A percentile compares a stretch with the other conserved stretches of the same genome.
Conservation (phyloP, 2,797 vertebrate genomes). For the Enteromius argenteus region DNA sequence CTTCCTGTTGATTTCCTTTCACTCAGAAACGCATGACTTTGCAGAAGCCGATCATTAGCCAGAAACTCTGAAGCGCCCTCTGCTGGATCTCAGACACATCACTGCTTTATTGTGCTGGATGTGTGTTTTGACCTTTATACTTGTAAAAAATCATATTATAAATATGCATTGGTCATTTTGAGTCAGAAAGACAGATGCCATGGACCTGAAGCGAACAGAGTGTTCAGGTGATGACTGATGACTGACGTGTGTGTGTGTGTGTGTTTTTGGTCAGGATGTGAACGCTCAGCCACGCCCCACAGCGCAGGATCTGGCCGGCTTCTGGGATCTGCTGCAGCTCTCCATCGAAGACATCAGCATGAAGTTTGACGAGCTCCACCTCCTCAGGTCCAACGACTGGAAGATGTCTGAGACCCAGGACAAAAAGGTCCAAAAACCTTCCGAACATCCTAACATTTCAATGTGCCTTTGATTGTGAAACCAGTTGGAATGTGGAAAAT, state of each 20-base stretch:
- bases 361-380: constrained; percentile 99
- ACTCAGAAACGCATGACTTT: not conserved
- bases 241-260: not conserved
- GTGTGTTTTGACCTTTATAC: too few species aligned
- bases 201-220: not conserved
- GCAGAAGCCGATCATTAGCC: not conserved
- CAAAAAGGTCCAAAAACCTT: constrained; percentile 87
- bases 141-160: not conserved
- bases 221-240: not conserved
- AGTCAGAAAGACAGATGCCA: not conserved
- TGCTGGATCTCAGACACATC: not conserved
- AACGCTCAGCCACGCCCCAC: constrained; percentile 92
- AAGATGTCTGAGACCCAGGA: constrained; percentile 92
- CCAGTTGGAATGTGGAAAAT: not conserved
- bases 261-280: constrained; percentile 81
- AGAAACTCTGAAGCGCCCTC: not conserved
- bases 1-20: not conserved
- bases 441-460: not conserved
- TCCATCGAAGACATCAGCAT: constrained; percentile 99
- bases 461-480: not conserved
- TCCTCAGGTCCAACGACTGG: constrained; percentile 98
- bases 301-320: constrained; percentile 96
- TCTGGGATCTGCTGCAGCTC: constrained; percentile 99
- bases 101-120: not conserved
- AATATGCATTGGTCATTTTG: not conserved